A percentile compares a stretch with the other conserved stretches of the same genome.
Conservation (phyloP, 2,113 vertebrate species). For the Clarias batrachus region DNA sequence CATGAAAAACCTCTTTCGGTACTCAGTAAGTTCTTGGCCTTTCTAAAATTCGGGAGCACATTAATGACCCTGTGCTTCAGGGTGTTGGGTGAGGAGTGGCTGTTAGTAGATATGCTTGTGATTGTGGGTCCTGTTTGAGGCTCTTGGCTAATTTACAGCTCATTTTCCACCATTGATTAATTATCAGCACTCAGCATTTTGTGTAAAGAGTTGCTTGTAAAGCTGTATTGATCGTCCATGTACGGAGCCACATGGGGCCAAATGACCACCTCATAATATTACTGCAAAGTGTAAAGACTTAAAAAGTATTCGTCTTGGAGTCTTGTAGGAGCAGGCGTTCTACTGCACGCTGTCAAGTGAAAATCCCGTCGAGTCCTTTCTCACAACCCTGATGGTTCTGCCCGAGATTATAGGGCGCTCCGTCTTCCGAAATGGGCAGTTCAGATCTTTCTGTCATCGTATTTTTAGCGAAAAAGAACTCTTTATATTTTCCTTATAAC, state of each 20-base stretch:
- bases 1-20: slow-evolving; percentile 10
- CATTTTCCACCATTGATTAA: slow-evolving; percentile 24
- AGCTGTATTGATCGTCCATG: neutral
- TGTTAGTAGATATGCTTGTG: neutral
- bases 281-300: neutral
- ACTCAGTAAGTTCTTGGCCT: neutral
- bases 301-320: neutral
- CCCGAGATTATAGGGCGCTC: neutral
- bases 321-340: neutral
- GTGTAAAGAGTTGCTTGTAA: slow-evolving; percentile 11
- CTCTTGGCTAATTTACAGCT: slow-evolving; percentile 21
- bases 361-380: neutral
- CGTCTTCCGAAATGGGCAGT: neutral
- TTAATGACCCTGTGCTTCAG: neutral
- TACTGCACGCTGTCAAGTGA: neutral
- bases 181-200: slow-evolving; percentile 10
- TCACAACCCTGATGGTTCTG: neutral
- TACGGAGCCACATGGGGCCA: neutral
- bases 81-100: neutral
- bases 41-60: neutral
- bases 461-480: slow-evolving; percentile 19
- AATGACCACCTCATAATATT: slow-evolving; percentile 10
- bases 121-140: neutral
- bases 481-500: slow-evolving; percentile 39
- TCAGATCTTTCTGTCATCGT: slow-evolving; percentile 2